Percentiles rank a stretch among this genome's conserved stretches.
phyloP scores from a whole-genome alignment of 37 sponge, comb jelly and placozoan genomes.

The Corticium candelabrum region DNA sequence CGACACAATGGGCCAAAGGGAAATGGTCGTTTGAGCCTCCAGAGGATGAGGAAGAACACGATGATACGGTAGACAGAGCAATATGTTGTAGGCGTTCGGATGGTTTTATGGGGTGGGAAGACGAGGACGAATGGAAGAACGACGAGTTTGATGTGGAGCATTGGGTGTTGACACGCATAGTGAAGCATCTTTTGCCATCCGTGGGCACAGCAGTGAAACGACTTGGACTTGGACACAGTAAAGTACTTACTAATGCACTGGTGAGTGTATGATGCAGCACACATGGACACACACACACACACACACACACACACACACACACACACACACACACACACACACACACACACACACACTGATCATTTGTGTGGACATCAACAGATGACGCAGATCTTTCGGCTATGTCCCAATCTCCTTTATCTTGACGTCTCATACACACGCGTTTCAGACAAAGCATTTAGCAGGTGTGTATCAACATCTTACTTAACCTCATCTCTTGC shows the following conservation, averaged over 20 bases:
- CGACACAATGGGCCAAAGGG: not conserved
- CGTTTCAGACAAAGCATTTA: conserved; percentile 65
- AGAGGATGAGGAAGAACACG: not conserved
- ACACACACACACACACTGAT: too few relatives aligned
- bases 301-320: too few relatives aligned
- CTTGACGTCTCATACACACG: conserved; percentile 65
- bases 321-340: too few relatives aligned
- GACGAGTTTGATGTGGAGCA: conserved; percentile 14
- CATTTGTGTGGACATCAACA: not conserved
- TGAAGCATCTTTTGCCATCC: conserved; percentile 46
- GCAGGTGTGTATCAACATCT: conserved; percentile 48
- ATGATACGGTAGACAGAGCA: not conserved
- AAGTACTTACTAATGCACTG: conserved; percentile 43
- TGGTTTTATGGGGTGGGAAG: not conserved
- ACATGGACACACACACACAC: too few relatives aligned
- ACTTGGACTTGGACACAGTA: conserved; percentile 51
- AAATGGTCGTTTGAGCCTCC: not conserved
- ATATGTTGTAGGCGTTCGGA: not conserved
- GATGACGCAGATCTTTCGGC: conserved; percentile 43
- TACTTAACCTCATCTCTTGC: too few relatives aligned
- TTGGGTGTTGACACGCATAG: conserved; percentile 34
- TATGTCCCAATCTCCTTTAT: conserved; percentile 55
- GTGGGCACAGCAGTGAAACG: conserved; percentile 43
- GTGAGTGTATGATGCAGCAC: too few relatives aligned
- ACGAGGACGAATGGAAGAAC: conserved; percentile 16